Conservation (phyloP, 2,888 invertebrate genomes). For the Encarsia formosa region DNA sequence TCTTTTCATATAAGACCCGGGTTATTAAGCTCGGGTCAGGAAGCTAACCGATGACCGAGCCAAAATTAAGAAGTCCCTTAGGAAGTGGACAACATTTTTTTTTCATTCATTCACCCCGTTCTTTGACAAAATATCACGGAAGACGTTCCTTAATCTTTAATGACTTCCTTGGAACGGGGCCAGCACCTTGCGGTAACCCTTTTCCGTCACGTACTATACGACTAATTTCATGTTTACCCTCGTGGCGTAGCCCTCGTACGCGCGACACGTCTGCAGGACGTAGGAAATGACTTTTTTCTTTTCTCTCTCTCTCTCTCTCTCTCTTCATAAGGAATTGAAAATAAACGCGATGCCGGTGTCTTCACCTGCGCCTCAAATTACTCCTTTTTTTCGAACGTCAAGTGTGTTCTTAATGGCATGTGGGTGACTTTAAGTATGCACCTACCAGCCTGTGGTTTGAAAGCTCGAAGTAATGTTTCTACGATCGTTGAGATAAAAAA, state of each 20-base stretch:
- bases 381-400: no score
- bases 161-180: slow-evolving; percentile 17
- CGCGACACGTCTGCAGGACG: slow-evolving; percentile 9
- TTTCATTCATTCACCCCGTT: no score
- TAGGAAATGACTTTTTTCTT: slow-evolving; percentile 19
- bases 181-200: slow-evolving; percentile 30
- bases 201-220: slow-evolving; percentile 29
- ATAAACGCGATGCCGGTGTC: no score
- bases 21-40: no score
- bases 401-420: no score
- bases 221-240: slow-evolving; percentile 37
- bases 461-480: no score
- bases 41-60: slow-evolving; percentile 9
- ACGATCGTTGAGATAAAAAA: no score
- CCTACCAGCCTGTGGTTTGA: no score
- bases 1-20: not conserved
- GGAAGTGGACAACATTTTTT: not conserved
- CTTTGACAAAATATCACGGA: not conserved
- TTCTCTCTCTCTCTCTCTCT: no score
- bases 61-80: not conserved
- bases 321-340: no score
- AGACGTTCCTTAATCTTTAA: slow-evolving; percentile 19
- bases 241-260: slow-evolving; percentile 10
- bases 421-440: no score
- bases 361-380: no score